Evolutionary conservation across 2,888 invertebrate species (phyloP), one percentile per base, ranked within the genome.

Genomic region (Eupeodes latifasciatus): DNA sequence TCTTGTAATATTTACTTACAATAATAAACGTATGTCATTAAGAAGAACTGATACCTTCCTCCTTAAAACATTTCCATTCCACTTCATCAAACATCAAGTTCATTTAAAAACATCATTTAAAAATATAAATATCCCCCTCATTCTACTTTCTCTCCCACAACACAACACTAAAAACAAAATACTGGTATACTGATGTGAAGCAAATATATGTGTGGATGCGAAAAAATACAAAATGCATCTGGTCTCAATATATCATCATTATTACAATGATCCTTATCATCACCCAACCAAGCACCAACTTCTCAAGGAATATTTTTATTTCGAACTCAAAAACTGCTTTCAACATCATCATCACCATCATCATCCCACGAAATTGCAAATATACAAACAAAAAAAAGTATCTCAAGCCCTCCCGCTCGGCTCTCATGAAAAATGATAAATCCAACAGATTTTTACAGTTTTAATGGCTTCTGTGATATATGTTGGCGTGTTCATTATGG

Each of bases 381-480:
- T 44, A 53, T 44, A 66, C 16, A 40, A 36, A 51, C 44, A 44
- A 11, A 71, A 53, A 81, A 76, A 74, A 49, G 7, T 19, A 77
- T 81, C 72, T 57, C 19, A 61, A 72, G 27, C 72, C 84, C 53
- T 80, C 84, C 66, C 80, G 47, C 80, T 81, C 84, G 71, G 71
- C 84, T 84, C 67, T 84, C 40, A 55, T 9, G 44, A 62, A 6
- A 53, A 53, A 66, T 64, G 75, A 79, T 83, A 87, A 81, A 84
- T 88, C 88, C 88, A 81, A 85, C 88, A 85, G 85, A 88, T 85
- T 88, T 69, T 88, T 88, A 85, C 88, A 88, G 88, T 88, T 88
- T 88, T 88, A 88, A 88, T 88, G 88, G 84, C 88, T 88, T 81
- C 88, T 88, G 88, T 88, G 88, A 88, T 88, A 88, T 88, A 88